Base-by-base conservation (phyloP, 2,888 invertebrate genomes). In the Caenorhabditis wallacei region DNA sequence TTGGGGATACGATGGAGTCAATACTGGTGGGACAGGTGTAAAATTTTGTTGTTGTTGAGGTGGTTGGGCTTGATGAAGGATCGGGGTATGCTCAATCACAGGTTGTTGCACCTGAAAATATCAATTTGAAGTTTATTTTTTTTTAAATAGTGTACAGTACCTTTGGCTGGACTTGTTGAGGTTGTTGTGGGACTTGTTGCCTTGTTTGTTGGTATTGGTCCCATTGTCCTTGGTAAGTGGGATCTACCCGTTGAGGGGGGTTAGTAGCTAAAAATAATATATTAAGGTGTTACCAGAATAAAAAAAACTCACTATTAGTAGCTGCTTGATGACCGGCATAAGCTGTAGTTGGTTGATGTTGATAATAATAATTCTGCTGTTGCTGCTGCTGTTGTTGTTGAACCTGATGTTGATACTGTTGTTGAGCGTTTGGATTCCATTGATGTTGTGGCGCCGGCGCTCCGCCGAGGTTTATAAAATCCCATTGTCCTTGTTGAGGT, bases 381-480 rank as follows among this genome's bases (percentile, higher is more conserved):
- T 64, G 71, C 20, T 63, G 81, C 18, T 68, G 79, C 13, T 59
- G 68, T 1, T n/a, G n/a, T n/a, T n/a, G n/a, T n/a, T n/a, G n/a
- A n/a, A n/a, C n/a, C 18, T 51, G 66, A 35, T 64, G 71, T 22
- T 63, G 81, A 16, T 68, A 71, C 13, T 59, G 68, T 1, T 63
- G 68, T n/a, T 69, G 69, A 43, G 46, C 56, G n/a, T 43, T 4
- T 11, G 68, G 35, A 68, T 78, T 80, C 84, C 82, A 85, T 48
- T 84, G 82, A 72, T 85, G 74, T 13, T 72, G 84, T 24, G 80
- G 80, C 11, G 64, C 68, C 22, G 82, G 78, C 8, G 79, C 80
- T 53, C 84, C 75, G 13, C 84, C 84, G 18, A 85, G 84, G 66
- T 85, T 86, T 35, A 85, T 85, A 72, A 84, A 85, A 59, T 86